A percentile compares a stretch with the other conserved stretches of the same genome.
Evolutionary conservation across 2,888 invertebrate genomes (phyloP).

Genomic region (Leptura quadrifasciata): DNA sequence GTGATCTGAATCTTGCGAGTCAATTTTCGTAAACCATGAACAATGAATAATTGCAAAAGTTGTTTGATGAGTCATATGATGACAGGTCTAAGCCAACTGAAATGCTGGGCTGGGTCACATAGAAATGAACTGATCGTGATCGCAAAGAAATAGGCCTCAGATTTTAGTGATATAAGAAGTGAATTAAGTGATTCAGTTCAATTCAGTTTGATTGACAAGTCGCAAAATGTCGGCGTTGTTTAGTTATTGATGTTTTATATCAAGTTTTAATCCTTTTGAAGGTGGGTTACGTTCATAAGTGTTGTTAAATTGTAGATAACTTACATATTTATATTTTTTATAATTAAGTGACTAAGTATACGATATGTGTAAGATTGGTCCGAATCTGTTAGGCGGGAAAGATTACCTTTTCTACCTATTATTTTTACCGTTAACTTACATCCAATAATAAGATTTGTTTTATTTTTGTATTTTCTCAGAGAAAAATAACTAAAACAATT

Average conservation of each 20-base stretch:
- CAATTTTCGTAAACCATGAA: too few species aligned
- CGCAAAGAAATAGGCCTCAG: too few species aligned
- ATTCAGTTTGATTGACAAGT: constrained; percentile 13
- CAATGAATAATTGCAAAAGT: too few species aligned
- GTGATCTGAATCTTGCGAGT: too few species aligned
- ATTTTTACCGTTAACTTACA: background rate
- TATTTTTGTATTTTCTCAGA: background rate
- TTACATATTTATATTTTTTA: background rate
- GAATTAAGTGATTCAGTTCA: too few species aligned
- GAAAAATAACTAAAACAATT: background rate
- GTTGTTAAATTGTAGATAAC: background rate
- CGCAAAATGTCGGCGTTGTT: constrained; percentile 17
- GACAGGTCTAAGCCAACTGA: too few species aligned
- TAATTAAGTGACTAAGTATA: background rate
- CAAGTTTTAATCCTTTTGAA: background rate
- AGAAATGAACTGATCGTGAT: too few species aligned
- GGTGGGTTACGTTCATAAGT: background rate
- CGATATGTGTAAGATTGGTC: background rate
- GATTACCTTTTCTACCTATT: background rate
- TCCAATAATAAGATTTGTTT: background rate
- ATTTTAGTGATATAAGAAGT: too few species aligned
- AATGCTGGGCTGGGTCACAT: too few species aligned
- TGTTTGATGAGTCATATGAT: too few species aligned
- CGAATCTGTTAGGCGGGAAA: constrained; percentile 10
- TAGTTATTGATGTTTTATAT: background rate